Evolutionary conservation across 2,888 invertebrate genomes (phyloP).

Genomic region (Mythimna pallens): DNA sequence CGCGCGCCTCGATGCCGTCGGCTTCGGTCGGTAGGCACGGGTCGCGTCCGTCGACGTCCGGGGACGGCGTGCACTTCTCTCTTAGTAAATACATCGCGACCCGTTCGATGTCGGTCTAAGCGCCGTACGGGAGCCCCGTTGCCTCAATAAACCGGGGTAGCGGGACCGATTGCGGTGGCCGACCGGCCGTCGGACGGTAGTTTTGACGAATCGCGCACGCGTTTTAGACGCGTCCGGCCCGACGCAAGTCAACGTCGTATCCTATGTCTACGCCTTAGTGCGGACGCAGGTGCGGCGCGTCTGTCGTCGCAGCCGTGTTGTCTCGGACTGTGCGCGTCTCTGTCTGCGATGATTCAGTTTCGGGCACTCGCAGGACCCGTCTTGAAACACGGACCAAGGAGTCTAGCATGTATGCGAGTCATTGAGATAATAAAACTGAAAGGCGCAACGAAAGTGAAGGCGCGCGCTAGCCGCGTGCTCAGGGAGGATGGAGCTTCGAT

Average conservation of each 20-base stretch:
- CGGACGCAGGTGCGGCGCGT: conserved; percentile 74
- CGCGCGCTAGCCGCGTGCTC: conserved; percentile 76
- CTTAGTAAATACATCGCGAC: conserved; percentile 89
- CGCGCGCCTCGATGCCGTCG: conserved; percentile 42
- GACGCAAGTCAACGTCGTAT: conserved; percentile 72
- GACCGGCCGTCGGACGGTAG: conserved; percentile 59
- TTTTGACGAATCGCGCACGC: conserved; percentile 68
- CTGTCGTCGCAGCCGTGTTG: conserved; percentile 71
- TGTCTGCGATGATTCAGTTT: conserved; percentile 84
- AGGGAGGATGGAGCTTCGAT: conserved; percentile 84
- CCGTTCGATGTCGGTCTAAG: conserved; percentile 86
- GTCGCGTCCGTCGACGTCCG: not conserved
- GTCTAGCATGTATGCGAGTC: conserved; percentile 92
- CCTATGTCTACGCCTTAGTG: conserved; percentile 73
- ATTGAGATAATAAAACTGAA: conserved; percentile 90
- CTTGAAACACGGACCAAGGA: conserved; percentile 89
- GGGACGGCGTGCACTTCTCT: conserved; percentile 75
- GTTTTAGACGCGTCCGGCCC: conserved; percentile 73
- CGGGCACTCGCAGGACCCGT: conserved; percentile 92
- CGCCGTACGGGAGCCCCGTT: too few relatives aligned
- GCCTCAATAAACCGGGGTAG: too few relatives aligned
- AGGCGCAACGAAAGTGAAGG: conserved; percentile 93
- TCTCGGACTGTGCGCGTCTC: conserved; percentile 77
- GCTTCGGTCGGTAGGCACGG: conserved; percentile 3
- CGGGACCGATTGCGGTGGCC: too few relatives aligned